Percentiles rank a stretch among this genome's conserved stretches.
These are phyloP conservation scores for human DNA, from an alignment of 2,113 vertebrate species.

Conservation along the genomic window GRCh38 chr15:52656001-52656500, in stretches of 20 bases:
- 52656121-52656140: not conserved
- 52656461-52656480: slow-evolving; percentile 43
- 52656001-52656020: not conserved
- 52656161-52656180: slow-evolving; percentile 6
- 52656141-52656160: slow-evolving; percentile 30
- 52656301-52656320: slow-evolving; percentile 17
- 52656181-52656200: slow-evolving; percentile 39
- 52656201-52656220: slow-evolving; percentile 23
- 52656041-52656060: not conserved
- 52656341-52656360: not conserved
- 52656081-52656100: slow-evolving; percentile 14
- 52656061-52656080: not conserved
- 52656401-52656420: slow-evolving; percentile 15
- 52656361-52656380: not conserved
- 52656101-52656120: not conserved
- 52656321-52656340: not conserved
- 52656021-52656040: not conserved
- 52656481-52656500: slow-evolving; percentile 50
- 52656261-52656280: slow-evolving; percentile 17
- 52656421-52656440: slow-evolving; percentile 13
- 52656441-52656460: not conserved
- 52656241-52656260: not conserved
- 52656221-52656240: not conserved
- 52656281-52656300: not conserved
- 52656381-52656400: slow-evolving; percentile 12